Conservation (phyloP, 37 sponge, comb jelly and placozoan species). For the Spongilla lacustris region DNA sequence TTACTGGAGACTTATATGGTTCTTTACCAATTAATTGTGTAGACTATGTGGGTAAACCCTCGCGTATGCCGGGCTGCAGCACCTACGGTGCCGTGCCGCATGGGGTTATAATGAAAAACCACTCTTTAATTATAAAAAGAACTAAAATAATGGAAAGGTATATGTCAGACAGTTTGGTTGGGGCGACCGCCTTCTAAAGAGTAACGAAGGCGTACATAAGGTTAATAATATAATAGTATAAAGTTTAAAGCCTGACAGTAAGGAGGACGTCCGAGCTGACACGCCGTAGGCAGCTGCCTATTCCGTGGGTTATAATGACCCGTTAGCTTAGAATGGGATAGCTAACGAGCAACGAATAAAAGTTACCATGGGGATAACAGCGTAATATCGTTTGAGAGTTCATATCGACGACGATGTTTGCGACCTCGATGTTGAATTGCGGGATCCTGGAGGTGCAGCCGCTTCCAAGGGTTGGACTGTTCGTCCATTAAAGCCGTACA, state of each 20-base stretch:
- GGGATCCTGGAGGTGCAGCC: constrained; percentile 85
- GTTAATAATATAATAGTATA: constrained; percentile 53
- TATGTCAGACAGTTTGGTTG: constrained; percentile 90
- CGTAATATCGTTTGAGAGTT: constrained; percentile 89
- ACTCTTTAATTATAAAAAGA: constrained; percentile 22
- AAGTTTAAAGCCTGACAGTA: constrained; percentile 74
- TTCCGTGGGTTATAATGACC: constrained; percentile 84
- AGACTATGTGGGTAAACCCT: constrained; percentile 50
- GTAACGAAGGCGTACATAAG: constrained; percentile 87
- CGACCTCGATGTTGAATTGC: constrained; percentile 98
- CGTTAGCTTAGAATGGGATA: constrained; percentile 70
- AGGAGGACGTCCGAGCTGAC: constrained; percentile 80
- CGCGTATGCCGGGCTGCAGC: background rate
- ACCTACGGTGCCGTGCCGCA: background rate
- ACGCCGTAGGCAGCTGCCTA: constrained; percentile 14
- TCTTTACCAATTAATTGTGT: constrained; percentile 40
- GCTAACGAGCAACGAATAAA: constrained; percentile 88
- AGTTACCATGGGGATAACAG: constrained; percentile 96
- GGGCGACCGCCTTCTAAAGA: constrained; percentile 90
- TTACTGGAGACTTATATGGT: constrained; percentile 85
- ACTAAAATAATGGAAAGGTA: constrained; percentile 22
- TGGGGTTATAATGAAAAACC: constrained; percentile 33
- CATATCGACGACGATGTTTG: constrained; percentile 91
- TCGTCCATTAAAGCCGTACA: constrained; percentile 89
- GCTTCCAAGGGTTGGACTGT: constrained; percentile 92